These are phyloP conservation scores for Blomia tropicalis DNA, from an alignment of 2,888 invertebrate species.

Conservation along the genomic window DNA sequence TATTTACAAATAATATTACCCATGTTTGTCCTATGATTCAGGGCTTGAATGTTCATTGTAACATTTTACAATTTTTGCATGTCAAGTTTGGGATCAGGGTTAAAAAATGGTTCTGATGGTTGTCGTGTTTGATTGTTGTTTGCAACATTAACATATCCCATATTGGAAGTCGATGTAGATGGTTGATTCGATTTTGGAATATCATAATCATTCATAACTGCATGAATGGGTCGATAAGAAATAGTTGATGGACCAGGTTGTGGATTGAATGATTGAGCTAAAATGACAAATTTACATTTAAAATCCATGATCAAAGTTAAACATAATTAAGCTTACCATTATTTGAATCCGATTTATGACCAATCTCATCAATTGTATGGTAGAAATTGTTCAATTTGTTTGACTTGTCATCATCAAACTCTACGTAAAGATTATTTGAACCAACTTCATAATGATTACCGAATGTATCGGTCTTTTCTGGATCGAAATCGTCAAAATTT, in stretches of 20 bases:
- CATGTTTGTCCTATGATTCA: no score
- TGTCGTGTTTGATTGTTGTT: neutral
- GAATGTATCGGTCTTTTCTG: conserved; percentile 22
- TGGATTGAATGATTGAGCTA: neutral
- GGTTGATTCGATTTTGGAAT: neutral
- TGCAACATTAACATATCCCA: no score
- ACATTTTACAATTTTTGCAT: no score
- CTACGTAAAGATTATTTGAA: conserved; percentile 13
- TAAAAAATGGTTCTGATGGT: no score
- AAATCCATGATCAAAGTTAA: neutral
- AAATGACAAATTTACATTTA: neutral
- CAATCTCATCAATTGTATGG: conserved; percentile 13
- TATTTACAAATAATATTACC: no score
- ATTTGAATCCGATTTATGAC: neutral
- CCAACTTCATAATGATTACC: conserved; percentile 8
- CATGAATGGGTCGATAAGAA: neutral
- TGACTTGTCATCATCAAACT: conserved; percentile 15
- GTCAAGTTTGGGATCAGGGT: no score
- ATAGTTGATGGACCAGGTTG: neutral
- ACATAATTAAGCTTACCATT: neutral
- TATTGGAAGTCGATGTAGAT: no score
- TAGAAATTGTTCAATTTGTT: conserved; percentile 9
- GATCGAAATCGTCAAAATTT: neutral
- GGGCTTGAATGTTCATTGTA: no score
- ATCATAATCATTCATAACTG: neutral